Percentiles rank a stretch among this genome's conserved stretches.
These are phyloP conservation scores for Lamellibrachia luymesi DNA, from an alignment of 1,140 invertebrate species.

Conservation along the genomic window DNA sequence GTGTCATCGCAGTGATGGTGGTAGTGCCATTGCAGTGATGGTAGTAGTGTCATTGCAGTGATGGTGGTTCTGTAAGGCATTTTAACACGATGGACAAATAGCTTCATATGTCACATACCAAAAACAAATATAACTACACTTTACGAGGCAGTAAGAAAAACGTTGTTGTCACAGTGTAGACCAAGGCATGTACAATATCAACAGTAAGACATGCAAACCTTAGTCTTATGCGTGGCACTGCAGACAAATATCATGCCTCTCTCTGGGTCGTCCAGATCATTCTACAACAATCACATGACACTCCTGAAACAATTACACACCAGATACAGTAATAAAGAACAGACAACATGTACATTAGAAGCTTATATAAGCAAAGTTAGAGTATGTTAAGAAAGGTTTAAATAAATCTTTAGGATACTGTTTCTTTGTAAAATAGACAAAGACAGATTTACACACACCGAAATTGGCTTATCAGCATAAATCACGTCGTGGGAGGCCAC, in stretches of 20 bases:
- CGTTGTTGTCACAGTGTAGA: background rate
- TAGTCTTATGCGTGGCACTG: conserved; percentile 98
- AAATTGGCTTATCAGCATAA: background rate
- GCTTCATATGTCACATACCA: background rate
- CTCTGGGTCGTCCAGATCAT: conserved; percentile 99
- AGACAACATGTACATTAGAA: background rate
- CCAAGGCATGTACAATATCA: background rate
- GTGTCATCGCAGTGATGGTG: no score
- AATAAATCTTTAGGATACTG: background rate
- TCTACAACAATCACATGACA: conserved; percentile 59
- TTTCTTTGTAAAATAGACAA: background rate
- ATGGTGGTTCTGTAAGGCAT: background rate
- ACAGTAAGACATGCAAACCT: conserved; percentile 55
- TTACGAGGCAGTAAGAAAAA: no score
- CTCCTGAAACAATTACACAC: no score
- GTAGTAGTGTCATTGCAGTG: background rate
- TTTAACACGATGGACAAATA: background rate
- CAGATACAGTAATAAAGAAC: background rate
- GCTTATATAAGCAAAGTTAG: background rate
- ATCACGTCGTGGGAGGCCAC: background rate
- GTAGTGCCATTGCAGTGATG: background rate
- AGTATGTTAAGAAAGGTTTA: background rate
- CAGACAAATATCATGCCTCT: conserved; percentile 99
- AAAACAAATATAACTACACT: background rate
- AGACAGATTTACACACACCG: background rate